phyloP scores from a whole-genome alignment of 2,797 vertebrate genomes.

The Pantherophis vulpinus region DNA sequence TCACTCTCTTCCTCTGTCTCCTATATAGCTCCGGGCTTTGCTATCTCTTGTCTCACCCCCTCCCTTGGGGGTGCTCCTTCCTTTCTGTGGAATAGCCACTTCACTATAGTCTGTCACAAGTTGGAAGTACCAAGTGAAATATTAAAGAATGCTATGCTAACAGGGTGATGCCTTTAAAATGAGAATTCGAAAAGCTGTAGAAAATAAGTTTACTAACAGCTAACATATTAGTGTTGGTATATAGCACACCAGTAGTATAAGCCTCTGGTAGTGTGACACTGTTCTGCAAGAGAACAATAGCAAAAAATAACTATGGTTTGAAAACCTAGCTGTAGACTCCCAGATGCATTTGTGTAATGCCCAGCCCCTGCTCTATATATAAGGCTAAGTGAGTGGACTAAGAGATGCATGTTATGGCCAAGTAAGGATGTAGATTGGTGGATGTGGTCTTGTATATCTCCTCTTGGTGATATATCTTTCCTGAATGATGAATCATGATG shows the following conservation, averaged over 20 bases:
- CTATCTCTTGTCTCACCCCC: neutral
- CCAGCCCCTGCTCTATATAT: too few relatives aligned
- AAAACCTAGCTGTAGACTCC: neutral
- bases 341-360: neutral
- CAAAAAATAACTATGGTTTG: neutral
- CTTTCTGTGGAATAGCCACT: neutral
- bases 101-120: neutral
- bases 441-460: neutral
- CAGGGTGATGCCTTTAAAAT: neutral
- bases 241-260: neutral
- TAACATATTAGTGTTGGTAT: neutral
- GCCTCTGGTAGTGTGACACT: neutral
- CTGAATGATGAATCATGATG: neutral
- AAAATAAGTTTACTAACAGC: neutral
- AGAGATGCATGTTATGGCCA: neutral
- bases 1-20: neutral
- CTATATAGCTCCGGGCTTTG: neutral
- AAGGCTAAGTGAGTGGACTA: too few relatives aligned
- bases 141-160: neutral
- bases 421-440: neutral
- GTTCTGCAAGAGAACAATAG: neutral
- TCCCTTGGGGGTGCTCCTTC: neutral
- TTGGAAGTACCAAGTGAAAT: neutral
- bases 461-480: neutral
- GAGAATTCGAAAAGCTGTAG: neutral